phyloP scores from a whole-genome alignment of 2,113 vertebrate species.

The Pseudopodoces humilis region DNA sequence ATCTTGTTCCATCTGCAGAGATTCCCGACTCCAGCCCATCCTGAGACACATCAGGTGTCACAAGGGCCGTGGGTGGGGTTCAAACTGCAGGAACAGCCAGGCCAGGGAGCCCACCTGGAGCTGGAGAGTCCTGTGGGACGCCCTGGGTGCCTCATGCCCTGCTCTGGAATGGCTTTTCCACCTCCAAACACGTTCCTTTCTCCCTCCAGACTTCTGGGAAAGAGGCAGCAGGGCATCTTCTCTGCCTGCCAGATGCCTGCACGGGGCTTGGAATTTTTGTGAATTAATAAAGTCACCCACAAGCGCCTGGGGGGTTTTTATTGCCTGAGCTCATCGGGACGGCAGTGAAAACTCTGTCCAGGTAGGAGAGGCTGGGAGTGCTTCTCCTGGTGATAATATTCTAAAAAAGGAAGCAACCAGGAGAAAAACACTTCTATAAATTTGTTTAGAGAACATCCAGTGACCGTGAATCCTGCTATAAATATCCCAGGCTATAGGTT shows the following conservation, averaged over 20 bases:
- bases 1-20: not conserved
- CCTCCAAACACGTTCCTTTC: not conserved
- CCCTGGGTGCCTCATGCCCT: not conserved
- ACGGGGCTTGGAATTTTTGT: not conserved
- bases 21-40: rapidly evolving
- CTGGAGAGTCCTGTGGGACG: rapidly evolving
- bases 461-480: conserved; percentile 71
- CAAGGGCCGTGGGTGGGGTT: rapidly evolving
- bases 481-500: conserved; percentile 68
- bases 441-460: conserved; percentile 73
- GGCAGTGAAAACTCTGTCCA: not conserved
- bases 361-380: conserved; percentile 6
- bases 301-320: not conserved
- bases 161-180: not conserved
- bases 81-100: rapidly evolving
- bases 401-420: conserved; percentile 55
- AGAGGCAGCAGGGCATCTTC: not conserved
- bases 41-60: rapidly evolving
- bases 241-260: not conserved
- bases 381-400: conserved; percentile 17
- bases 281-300: not conserved
- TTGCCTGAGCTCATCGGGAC: not conserved
- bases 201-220: not conserved
- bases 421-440: conserved; percentile 76
- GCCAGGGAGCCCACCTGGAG: rapidly evolving